Percentiles rank a stretch among this genome's conserved stretches.
phyloP scores from a whole-genome alignment of 2,888 invertebrate genomes.

The Caenorhabditis panamensis region DNA sequence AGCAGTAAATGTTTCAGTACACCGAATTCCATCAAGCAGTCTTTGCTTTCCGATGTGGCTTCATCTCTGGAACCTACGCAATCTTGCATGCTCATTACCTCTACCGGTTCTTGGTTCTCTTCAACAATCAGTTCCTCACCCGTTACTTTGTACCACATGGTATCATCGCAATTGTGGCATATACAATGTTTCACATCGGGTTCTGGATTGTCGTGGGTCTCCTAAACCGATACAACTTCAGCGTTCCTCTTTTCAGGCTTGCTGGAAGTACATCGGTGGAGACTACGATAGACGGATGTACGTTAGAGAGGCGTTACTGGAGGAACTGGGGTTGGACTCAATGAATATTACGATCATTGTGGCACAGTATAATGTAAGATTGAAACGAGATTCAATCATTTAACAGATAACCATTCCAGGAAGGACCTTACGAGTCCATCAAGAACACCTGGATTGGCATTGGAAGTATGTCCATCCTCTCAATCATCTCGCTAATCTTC shows the following conservation, averaged over 20 bases:
- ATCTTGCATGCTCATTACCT: conserved; percentile 11
- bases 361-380: conserved; percentile 25
- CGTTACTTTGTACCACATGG: conserved; percentile 7
- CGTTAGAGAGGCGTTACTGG: not conserved
- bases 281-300: conserved; percentile 13
- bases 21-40: not conserved
- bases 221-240: too few species aligned
- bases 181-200: not conserved
- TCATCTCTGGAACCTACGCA: conserved; percentile 13
- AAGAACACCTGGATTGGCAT: conserved; percentile 25
- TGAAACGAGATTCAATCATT: not conserved
- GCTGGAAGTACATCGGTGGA: conserved; percentile 9
- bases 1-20: not conserved
- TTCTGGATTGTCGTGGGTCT: not conserved
- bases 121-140: not conserved
- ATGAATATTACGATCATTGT: conserved; percentile 24
- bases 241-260: conserved; percentile 25
- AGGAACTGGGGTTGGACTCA: not conserved
- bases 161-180: not conserved
- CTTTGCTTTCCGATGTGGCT: conserved; percentile 3
- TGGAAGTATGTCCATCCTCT: conserved; percentile 8
- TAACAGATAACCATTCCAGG: conserved; percentile 3
- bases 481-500: conserved; percentile 12
- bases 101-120: conserved; percentile 14
- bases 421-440: conserved; percentile 17